Conservation (phyloP, 2,113 vertebrate species). For the Mirounga angustirostris region DNA sequence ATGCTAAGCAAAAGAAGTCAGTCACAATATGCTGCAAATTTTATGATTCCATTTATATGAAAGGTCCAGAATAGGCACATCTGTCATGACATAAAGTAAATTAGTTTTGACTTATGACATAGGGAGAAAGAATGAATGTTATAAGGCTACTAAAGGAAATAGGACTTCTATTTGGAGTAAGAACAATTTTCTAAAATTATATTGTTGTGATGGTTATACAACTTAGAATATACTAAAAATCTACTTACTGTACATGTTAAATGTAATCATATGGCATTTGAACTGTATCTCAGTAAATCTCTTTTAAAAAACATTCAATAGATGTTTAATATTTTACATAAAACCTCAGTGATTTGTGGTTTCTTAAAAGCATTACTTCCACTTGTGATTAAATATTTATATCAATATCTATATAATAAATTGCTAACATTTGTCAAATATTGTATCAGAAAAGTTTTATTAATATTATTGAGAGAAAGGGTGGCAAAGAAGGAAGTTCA, state of each 20-base stretch:
- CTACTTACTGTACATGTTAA: background rate
- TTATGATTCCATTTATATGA: background rate
- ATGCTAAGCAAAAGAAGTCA: background rate
- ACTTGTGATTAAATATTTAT: conserved; percentile 40
- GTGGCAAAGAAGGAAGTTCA: background rate
- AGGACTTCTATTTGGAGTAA: background rate
- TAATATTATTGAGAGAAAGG: background rate
- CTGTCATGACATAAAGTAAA: background rate
- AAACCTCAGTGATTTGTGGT: background rate
- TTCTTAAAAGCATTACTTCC: background rate
- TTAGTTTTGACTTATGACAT: background rate
- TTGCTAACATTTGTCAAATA: background rate
- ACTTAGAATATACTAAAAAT: background rate
- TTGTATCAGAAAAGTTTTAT: background rate
- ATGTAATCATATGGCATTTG: background rate
- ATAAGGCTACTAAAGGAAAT: background rate
- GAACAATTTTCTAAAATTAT: background rate
- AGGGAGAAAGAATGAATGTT: background rate
- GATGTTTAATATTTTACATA: conserved; percentile 13
- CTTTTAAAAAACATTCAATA: background rate
- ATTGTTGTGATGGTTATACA: background rate
- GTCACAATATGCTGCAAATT: background rate
- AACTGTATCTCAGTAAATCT: background rate
- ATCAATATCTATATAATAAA: background rate
- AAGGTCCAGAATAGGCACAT: background rate